Base-by-base conservation (phyloP, 2,797 vertebrate species). In the Pantherophis alleghaniensis region DNA sequence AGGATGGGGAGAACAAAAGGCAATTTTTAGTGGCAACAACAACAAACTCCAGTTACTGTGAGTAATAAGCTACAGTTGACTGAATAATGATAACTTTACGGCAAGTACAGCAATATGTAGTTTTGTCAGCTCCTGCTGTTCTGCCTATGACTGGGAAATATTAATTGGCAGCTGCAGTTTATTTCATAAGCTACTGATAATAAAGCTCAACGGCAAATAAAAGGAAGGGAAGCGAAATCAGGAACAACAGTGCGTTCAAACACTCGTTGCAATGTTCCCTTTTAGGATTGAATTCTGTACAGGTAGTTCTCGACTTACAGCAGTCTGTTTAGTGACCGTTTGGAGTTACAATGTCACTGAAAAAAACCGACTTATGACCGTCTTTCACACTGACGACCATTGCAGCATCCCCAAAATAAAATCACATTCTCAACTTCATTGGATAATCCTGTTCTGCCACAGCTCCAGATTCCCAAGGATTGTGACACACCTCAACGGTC, bases 61-160 rank as follows among this genome's bases (percentile, higher is more conserved):
- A 93, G 87, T 93, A 91, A 93, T 93, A 93, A 93, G 93, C 93
- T 93, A 93, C 93, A 91, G 51, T 93, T 93, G 93, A 93, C 93
- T 91, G 93, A 91, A 86, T 93, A 93, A 93, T 93, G 90, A 93
- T 93, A 91, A 93, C 90, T 93, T 91, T 93, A 91, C 59, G 56
- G 93, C 93, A 93, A 93, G 86, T 93, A 74, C 86, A 61, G 90
- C 93, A 91, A 93, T 93, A 86, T 93, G 87, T 91, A 86, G 69
- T 91, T 93, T 91, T 63, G 90, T 93, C 69, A 89, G 93, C 90
- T 91, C 93, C 93, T 86, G 93, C 90, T 93, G 93, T 91, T 93
- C 87, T 91, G 93, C n/a, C 90, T 93, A 32, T 89, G 90, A 93
- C 87, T 63, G 90, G 87, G 87, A 93, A 89, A 93, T 93, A 93